Evolutionary conservation across 2,888 invertebrate species (phyloP).

Genomic region (Yponomeuta malinellus): DNA sequence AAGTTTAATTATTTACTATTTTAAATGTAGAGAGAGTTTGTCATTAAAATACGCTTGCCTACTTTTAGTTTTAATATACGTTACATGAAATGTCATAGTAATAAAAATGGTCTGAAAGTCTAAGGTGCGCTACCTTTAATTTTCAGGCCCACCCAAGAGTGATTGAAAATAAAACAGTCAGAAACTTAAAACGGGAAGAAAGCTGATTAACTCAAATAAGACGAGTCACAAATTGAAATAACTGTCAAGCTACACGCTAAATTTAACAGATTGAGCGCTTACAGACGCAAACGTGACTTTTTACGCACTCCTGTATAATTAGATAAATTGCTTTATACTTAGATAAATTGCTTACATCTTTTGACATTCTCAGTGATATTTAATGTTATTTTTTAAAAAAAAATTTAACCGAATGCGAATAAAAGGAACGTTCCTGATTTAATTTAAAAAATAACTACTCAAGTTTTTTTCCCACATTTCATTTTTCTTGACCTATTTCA

Average conservation of each 20-base stretch:
- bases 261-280: slow-evolving; percentile 44
- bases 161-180: not conserved
- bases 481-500: too few relatives aligned
- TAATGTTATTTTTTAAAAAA: too few relatives aligned
- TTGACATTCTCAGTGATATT: not conserved
- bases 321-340: slow-evolving; percentile 30
- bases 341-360: slow-evolving; percentile 30
- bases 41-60: too few relatives aligned
- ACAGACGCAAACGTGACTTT: slow-evolving; percentile 30
- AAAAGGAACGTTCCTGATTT: too few relatives aligned
- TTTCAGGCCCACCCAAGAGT: not conserved
- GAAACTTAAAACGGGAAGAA: slow-evolving; percentile 16
- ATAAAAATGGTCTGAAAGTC: too few relatives aligned
- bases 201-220: slow-evolving; percentile 56
- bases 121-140: not conserved
- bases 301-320: slow-evolving; percentile 21
- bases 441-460: too few relatives aligned
- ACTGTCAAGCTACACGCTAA: slow-evolving; percentile 37
- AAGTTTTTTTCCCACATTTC: too few relatives aligned
- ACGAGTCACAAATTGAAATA: slow-evolving; percentile 52
- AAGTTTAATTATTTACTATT: too few relatives aligned
- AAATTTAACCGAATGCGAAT: too few relatives aligned
- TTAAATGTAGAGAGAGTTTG: not conserved
- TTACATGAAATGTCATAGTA: too few relatives aligned
- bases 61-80: too few relatives aligned